Percentiles rank a stretch among this genome's conserved stretches.
These are phyloP conservation scores for Scaptomyza montana DNA, from an alignment of 1,140 invertebrate species.

Conservation along the genomic window DNA sequence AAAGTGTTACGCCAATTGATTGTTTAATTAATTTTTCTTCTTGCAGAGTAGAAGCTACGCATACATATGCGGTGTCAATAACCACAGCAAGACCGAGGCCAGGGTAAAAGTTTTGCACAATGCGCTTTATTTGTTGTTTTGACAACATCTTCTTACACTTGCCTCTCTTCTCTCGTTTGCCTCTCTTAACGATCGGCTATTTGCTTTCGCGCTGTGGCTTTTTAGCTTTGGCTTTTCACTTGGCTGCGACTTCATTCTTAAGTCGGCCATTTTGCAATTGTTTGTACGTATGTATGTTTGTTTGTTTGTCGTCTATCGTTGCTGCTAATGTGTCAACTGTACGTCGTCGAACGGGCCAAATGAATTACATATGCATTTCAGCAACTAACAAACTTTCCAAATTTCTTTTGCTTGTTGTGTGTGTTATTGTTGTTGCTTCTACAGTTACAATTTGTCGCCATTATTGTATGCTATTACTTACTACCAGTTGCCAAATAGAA, in stretches of 20 bases:
- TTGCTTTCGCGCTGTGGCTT: conserved; percentile 30
- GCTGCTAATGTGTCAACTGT: conserved; percentile 70
- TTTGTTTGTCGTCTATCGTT: conserved; percentile 24
- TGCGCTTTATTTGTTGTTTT: conserved; percentile 76
- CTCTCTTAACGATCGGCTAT: conserved; percentile 11
- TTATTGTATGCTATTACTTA: not conserved
- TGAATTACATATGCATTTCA: conserved; percentile 73
- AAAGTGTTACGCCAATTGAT: conserved; percentile 82
- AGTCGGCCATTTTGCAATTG: conserved; percentile 66
- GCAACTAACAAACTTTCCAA: conserved; percentile 72
- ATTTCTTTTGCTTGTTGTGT: conserved; percentile 59
- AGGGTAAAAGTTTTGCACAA: conserved; percentile 79
- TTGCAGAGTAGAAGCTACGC: conserved; percentile 36
- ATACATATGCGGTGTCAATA: conserved; percentile 37
- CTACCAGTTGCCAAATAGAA: conserved; percentile 64
- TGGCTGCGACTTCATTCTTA: conserved; percentile 57
- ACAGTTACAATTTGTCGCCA: conserved; percentile 21
- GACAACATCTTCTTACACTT: conserved; percentile 58
- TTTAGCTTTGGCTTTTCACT: conserved; percentile 37
- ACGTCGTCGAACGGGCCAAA: conserved; percentile 58
- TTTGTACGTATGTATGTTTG: not conserved
- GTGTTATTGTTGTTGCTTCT: conserved; percentile 31
- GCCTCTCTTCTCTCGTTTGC: not conserved
- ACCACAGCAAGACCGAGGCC: conserved; percentile 43
- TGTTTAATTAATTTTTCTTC: conserved; percentile 80